Evolutionary conservation across 2,888 invertebrate genomes (phyloP), one percentile per base, ranked within the genome.

Genomic region (Saturnia pavonia): DNA sequence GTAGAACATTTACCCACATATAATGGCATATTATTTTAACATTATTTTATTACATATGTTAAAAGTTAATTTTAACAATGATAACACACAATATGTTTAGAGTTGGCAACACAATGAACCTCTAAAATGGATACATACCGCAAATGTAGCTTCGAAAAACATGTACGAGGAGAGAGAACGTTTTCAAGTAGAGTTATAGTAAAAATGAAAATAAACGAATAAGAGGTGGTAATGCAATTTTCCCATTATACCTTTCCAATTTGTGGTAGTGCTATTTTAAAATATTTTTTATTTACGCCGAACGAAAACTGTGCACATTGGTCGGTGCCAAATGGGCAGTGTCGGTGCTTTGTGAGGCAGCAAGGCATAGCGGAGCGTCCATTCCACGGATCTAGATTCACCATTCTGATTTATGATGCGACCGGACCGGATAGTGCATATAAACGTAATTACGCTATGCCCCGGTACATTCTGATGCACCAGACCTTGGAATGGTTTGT

Each of bases 291-390:
- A 27, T 51, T 66, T 34, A 70, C 25, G 40, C n/a, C 48, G 51
- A 66, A 66, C 22, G 51, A 25, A 51, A 54, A 42, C 42, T 42
- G 63, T 70, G 48, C 48, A 34, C 65, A 66, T 66, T 80, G 80
- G 80, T 79, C 74, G 72, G 71, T 12, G 27, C 57, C 27, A 80
- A 78, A 79, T 80, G 75, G 80, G 78, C 77, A 78, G 76, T 34
- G 75, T 75, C 74, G 73, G 75, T 71, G 74, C 74, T 78, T 79
- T 80, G 79, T 80, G 70, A 54, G 70, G 51, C 71, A 69, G 74
- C 77, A 25, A 25, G 54, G 54, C 22, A 22, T 54, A 12, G 14
- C 57, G 72, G 75, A 70, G 66, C 74, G 77, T 73, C 76, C 78
- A 71, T 78, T 74, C 73, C 69, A 69, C 69, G 72, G 73, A 77